These are phyloP conservation scores for Riparia riparia DNA, from an alignment of 2,113 vertebrate species.

Conservation along the genomic window DNA sequence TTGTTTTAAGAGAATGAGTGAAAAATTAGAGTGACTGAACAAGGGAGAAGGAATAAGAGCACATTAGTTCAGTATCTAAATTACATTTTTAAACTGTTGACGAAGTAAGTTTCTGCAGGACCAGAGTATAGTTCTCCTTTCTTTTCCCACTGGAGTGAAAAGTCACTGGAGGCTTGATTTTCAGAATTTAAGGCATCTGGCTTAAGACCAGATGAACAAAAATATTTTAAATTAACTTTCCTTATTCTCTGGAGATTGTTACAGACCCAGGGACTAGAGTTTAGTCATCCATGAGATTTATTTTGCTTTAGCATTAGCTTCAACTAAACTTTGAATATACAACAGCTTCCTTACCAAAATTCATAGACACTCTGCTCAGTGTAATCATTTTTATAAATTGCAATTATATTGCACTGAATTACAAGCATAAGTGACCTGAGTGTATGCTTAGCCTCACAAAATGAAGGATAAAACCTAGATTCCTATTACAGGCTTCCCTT, in stretches of 20 bases:
- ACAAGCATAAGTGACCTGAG: neutral
- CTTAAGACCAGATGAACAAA: constrained; percentile 67
- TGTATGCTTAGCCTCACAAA: neutral
- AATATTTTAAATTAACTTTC: constrained; percentile 73
- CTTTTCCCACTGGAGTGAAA: constrained; percentile 69
- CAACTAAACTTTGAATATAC: constrained; percentile 53
- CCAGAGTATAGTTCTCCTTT: neutral
- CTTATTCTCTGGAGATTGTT: constrained; percentile 63
- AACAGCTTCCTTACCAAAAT: constrained; percentile 61
- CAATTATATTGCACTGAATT: constrained; percentile 8
- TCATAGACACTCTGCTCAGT: constrained; percentile 10
- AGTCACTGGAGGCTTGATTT: constrained; percentile 63
- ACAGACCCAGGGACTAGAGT: constrained; percentile 36
- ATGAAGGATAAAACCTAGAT: neutral
- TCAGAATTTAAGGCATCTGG: constrained; percentile 75
- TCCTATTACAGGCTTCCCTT: neutral
- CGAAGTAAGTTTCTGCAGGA: neutral
- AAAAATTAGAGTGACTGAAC: neutral
- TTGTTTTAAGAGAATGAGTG: neutral
- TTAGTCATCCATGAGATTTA: constrained; percentile 68
- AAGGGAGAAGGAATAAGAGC: neutral
- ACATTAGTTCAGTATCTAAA: neutral
- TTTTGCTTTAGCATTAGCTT: constrained; percentile 57
- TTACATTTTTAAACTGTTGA: neutral
- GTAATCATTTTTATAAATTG: constrained; percentile 48